Evolutionary conservation across 2,113 vertebrate species (phyloP), one percentile per base, ranked within the genome.

Genomic region (Xiphorhynchus elegans): DNA sequence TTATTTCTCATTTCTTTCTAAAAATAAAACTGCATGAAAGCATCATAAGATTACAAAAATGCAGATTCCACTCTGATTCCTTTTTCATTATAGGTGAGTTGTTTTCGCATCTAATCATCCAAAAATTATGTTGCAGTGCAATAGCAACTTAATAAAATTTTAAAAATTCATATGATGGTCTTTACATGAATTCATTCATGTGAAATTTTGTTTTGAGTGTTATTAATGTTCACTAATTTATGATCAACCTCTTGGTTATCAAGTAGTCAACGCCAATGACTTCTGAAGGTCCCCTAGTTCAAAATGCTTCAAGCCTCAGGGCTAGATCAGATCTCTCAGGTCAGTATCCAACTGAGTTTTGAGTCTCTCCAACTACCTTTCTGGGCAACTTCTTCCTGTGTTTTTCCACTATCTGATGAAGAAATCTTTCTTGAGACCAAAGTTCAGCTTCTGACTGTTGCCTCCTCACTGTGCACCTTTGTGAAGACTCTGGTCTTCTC

Each of bases 81-180:
- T 44, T 68, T 85, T 85, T 63, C 39, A 24, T 44, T 59, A 15
- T 66, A 56, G 55, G 26, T 25, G 2, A 42, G 46, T 62, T 40
- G 6, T 70, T 91, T 87, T 49, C 29, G n/a, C 40, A 75, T n/a
- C 23, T 70, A 18, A 67, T 59, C 24, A 66, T 15, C 4, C 35
- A 85, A 66, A 84, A 89, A 59, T 5, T 25, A 50, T 4, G 1
- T 50, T 23, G 24, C 8, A 5, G 6, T 19, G 13, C 25, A 70
- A 29, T 31, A 42, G 7, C 42, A 80, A 40, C 11, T 39, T 55
- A 16, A 17, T 37, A 67, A 12, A 2, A 35, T 73, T 68, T 20
- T 2, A 0, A 6, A 28, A 39, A 42, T 7, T 17, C 44, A 1
- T 70, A 17, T 26, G 8, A 24, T 74, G 29, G 11, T 7, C 23